Percentiles rank a stretch among this genome's conserved stretches.
Evolutionary conservation across 2,797 vertebrate genomes (phyloP).

Genomic region (Melopsittacus undulatus): DNA sequence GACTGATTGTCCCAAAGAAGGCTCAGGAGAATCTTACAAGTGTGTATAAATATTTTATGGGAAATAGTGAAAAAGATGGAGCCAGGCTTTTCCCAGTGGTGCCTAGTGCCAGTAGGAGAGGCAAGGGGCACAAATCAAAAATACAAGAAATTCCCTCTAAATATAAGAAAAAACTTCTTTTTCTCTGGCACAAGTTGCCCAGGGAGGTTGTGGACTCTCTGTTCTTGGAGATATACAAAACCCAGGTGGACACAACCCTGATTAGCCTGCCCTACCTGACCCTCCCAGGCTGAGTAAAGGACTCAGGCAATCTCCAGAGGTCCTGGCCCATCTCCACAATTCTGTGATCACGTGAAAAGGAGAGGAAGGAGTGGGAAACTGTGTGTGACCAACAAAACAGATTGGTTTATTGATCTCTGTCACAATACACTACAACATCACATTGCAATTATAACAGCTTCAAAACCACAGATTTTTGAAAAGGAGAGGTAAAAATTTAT

Average conservation of each 20-base stretch:
- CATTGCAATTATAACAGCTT: background rate
- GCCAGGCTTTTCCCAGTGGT: background rate
- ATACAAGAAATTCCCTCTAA: background rate
- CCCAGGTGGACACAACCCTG: background rate
- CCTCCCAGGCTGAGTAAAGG: background rate
- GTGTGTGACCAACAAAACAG: background rate
- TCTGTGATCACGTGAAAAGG: background rate
- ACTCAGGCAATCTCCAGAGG: background rate
- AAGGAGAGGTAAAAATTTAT: background rate
- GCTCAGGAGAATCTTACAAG: background rate
- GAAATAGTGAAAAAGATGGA: background rate
- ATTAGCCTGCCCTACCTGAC: background rate
- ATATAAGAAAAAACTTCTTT: background rate
- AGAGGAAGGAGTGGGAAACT: background rate
- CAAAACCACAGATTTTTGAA: background rate
- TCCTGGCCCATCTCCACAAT: background rate
- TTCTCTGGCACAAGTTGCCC: background rate
- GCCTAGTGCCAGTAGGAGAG: background rate
- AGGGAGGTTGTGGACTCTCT: background rate
- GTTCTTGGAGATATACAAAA: background rate
- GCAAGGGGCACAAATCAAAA: background rate
- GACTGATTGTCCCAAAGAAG: background rate
- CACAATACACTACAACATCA: background rate
- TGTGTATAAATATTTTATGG: background rate
- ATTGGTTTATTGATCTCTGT: background rate